These are phyloP conservation scores for Microctenopoma steveboyesi DNA, from an alignment of 2,797 vertebrate species.

Conservation along the genomic window DNA sequence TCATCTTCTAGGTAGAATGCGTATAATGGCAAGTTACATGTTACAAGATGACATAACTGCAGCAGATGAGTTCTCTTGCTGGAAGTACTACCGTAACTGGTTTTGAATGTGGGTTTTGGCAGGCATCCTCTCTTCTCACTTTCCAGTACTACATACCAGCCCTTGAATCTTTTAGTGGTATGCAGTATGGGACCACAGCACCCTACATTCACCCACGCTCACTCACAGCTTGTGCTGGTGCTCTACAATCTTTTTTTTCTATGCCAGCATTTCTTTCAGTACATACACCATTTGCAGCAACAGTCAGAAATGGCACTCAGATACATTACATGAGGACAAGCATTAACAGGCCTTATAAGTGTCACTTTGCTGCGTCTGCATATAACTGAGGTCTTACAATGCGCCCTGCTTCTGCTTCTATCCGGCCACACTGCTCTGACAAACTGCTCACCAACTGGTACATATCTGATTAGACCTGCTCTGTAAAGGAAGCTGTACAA, in stretches of 20 bases:
- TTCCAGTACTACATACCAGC: no score
- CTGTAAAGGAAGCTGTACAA: constrained; percentile 75
- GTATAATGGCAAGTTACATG: no score
- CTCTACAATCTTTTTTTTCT: constrained; percentile 2
- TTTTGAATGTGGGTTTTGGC: no score
- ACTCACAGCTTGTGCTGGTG: not conserved
- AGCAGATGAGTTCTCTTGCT: no score
- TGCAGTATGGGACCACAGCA: no score
- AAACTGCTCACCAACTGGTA: constrained; percentile 68
- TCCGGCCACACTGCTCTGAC: constrained; percentile 72
- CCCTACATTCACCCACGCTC: not conserved
- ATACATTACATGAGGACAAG: constrained; percentile 37
- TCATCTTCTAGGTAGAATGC: no score
- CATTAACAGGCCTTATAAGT: constrained; percentile 56
- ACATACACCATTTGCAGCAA: constrained; percentile 1
- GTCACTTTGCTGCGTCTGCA: constrained; percentile 63
- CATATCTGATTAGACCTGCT: constrained; percentile 76
- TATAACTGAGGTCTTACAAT: constrained; percentile 80
- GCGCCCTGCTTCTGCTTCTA: constrained; percentile 73
- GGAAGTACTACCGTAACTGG: no score
- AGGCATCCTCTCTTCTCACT: no score
- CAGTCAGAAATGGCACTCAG: constrained; percentile 37
- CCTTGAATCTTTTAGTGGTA: no score
- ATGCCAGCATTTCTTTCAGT: not conserved
- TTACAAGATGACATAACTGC: no score